Evolutionary conservation across 2,113 vertebrate genomes (phyloP).

Genomic region (Rhea pennata): DNA sequence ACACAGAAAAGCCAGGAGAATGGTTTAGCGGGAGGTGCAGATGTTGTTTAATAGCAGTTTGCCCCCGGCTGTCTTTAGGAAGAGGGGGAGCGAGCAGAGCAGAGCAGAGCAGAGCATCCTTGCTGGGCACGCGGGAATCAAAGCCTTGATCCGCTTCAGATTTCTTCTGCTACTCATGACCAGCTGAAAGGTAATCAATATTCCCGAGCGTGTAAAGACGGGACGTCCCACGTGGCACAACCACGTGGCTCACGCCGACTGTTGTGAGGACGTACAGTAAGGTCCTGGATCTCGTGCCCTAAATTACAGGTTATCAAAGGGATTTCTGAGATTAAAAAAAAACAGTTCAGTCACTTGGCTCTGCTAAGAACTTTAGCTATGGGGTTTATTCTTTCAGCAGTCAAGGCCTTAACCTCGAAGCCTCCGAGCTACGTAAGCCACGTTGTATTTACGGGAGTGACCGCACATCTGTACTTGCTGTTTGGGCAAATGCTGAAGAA

Average conservation of each 20-base stretch:
- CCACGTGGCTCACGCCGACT: background rate
- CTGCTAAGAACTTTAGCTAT: background rate
- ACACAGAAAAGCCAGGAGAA: background rate
- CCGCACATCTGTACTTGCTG: fast-evolving
- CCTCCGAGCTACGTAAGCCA: background rate
- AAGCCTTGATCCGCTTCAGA: background rate
- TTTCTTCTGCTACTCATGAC: background rate
- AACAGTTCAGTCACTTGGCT: background rate
- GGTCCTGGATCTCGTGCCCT: background rate
- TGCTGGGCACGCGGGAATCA: background rate
- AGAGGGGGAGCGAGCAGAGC: fast-evolving
- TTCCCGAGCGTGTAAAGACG: background rate
- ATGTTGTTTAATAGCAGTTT: background rate
- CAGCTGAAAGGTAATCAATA: background rate
- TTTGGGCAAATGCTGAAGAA: background rate
- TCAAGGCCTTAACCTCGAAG: background rate
- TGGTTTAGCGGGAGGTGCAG: background rate
- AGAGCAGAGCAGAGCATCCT: background rate
- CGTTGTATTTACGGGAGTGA: too few species aligned
- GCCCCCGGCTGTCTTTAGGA: background rate
- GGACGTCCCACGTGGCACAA: background rate
- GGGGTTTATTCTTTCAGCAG: background rate
- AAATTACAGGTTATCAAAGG: background rate
- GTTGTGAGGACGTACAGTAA: background rate
- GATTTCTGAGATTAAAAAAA: background rate